Base-by-base conservation (phyloP, 2,888 invertebrate genomes). In the Ophion slaviceki region DNA sequence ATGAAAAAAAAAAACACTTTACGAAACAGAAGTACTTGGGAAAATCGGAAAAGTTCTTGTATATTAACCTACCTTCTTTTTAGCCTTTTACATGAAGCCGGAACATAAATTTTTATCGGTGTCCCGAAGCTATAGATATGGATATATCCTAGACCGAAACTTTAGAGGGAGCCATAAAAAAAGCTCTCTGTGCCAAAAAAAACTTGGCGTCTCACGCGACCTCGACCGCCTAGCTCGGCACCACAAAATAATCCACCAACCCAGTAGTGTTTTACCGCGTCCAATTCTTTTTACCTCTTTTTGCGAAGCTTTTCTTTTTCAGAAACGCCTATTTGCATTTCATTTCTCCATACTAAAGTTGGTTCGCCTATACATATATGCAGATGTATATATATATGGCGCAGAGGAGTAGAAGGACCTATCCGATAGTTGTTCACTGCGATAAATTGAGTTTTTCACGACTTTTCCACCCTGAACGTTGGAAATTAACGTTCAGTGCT, bases 261-360 rank as follows among this genome's bases (percentile, higher is more conserved):
- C 66, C 57, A 59, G 40, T 66, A 61, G 62, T 70, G 32, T 62
- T 79, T 62, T 40, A 79, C 61, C 61, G n/a, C 59, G 77, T 45
- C 68, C 17, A 68, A 28, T 45, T 66, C 24, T 64, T 66, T 57
- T 70, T 28, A 14, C 14, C 47, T 32, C 17, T 70, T 71, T 28
- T 40, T 45, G 10, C 45, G 40, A 32, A 47, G 47, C 62, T 74
- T 62, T 78, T 62, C 71, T 68, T 57, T 80, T 75, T 75, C 17
- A 74, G 62, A 62, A 85, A 85, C 72, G 75, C 82, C 81, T 85
- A 82, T 85, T 85, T 85, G 82, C 85, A 85, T 85, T 77, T 81
- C 81, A 85, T 85, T 82, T 79, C 68, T 81, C 68, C 32, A 32
- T 78, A 70, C 70, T 28, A 40, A 70, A 79, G 70, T 70, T 61